Percentiles rank a stretch among this genome's conserved stretches.
Conservation (phyloP, 1,140 invertebrate species). For the Lordiphosa clarofinis region DNA sequence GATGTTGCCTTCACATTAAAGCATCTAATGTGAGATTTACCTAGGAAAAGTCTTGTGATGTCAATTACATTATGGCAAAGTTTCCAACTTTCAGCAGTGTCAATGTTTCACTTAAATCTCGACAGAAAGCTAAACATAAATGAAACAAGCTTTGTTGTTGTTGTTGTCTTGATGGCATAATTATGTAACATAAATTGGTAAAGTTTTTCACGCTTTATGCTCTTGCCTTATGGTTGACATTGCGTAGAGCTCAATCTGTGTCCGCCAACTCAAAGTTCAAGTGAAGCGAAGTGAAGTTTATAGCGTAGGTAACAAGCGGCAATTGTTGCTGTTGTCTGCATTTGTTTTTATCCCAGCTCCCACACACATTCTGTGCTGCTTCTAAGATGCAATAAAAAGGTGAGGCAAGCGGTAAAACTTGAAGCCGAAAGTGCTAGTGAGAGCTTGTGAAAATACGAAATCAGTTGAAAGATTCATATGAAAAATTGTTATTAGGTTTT, state of each 20-base stretch:
- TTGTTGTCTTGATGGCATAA: conserved; percentile 67
- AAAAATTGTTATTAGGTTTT: no score
- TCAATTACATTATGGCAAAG: conserved; percentile 44
- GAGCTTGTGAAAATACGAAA: neutral
- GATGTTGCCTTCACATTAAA: conserved; percentile 9
- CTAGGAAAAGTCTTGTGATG: conserved; percentile 11
- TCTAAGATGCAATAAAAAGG: no score
- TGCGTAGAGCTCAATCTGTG: conserved; percentile 57
- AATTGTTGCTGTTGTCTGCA: conserved; percentile 38
- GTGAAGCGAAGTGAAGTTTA: conserved; percentile 48
- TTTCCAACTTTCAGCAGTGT: conserved; percentile 45
- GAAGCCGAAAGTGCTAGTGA: neutral
- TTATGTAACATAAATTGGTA: conserved; percentile 79
- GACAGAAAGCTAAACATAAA: conserved; percentile 23
- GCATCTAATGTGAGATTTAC: neutral
- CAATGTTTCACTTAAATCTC: conserved; percentile 68
- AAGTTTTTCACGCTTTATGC: conserved; percentile 68
- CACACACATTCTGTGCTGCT: no score
- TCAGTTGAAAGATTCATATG: no score
- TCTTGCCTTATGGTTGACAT: conserved; percentile 53
- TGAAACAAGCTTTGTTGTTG: conserved; percentile 40
- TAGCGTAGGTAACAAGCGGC: conserved; percentile 55
- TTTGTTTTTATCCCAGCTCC: conserved; percentile 19
- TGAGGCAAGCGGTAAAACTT: conserved; percentile 1
- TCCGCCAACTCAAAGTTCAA: conserved; percentile 49